Percentiles rank a stretch among this genome's conserved stretches.
Evolutionary conservation across 2,113 vertebrate genomes (phyloP).

Genomic region (Heterocephalus glaber): DNA sequence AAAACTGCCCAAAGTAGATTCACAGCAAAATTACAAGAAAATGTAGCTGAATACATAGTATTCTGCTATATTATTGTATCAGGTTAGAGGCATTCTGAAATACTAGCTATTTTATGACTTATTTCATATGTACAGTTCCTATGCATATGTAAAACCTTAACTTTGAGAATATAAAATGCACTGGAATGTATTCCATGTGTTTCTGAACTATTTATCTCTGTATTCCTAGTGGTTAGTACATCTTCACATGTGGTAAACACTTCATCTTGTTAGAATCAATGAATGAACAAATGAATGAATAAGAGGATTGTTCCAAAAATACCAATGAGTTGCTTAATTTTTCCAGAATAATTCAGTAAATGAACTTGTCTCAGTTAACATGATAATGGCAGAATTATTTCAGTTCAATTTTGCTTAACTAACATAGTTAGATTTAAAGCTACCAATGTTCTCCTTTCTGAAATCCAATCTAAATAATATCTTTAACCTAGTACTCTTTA

Average conservation of each 20-base stretch:
- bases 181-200: not conserved
- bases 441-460: not conserved
- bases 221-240: not conserved
- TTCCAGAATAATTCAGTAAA: not conserved
- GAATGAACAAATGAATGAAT: not conserved
- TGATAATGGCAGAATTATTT: conserved; percentile 1
- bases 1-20: not conserved
- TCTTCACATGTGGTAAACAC: not conserved
- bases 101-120: not conserved
- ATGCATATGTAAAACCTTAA: not conserved
- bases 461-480: not conserved
- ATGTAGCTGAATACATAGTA: not conserved
- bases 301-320: not conserved
- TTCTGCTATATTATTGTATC: not conserved
- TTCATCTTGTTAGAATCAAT: not conserved
- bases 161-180: not conserved
- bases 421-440: not conserved
- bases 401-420: not conserved
- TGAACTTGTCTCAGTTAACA: not conserved
- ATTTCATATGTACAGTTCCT: not conserved
- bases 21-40: not conserved
- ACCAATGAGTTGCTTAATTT: not conserved
- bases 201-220: not conserved
- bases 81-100: not conserved
- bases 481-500: conserved; percentile 12